Base-by-base conservation (phyloP, 2,888 invertebrate species). In the Andrena dorsata region DNA sequence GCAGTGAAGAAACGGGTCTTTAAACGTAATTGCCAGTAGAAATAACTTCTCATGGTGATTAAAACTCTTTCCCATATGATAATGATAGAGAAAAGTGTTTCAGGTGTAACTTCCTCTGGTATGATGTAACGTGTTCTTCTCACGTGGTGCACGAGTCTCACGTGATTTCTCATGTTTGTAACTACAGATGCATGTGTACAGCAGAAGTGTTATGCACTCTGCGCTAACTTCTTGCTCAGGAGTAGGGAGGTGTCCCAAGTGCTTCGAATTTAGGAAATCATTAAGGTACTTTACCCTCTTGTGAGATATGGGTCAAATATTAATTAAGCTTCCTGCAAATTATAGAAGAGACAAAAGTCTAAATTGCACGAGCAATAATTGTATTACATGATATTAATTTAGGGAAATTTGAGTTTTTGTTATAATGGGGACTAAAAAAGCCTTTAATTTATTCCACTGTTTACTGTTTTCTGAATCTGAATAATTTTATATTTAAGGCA, bases 91-190 rank as follows among this genome's bases (percentile, higher is more conserved):
- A 79, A 68, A 80, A 66, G 30, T 68, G 72, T 80, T 72, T 66
- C 72, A 66, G n/a, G 30, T 72, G 80, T 79, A 80, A 80, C 66
- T 71, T 80, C 80, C 80, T 80, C 8, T 20, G 47, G 1, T n/a
- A 13, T 63, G 66, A 63, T 20, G 72, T 23, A 82, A 75, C 58
- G 28, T n/a, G 32, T 23, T 56, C 28, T 81, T 81, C 81, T 65
- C 81, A 80, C 68, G 66, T 41, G 63, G 20, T 68, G 47, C 60
- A 51, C 72, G 56, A 80, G 28, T 68, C 64, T 51, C 73, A 30
- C 35, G 41, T 74, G 63, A 7, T 75, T 65, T 82, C 80, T 74
- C 81, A 81, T 68, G 49, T 78, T 61, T 30, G 58, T 20, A 53
- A 64, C 35, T 35, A 23, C 35, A 56, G 23, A 60, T 58, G 75